Evolutionary conservation across 2,113 vertebrate genomes (phyloP), one percentile per base, ranked within the genome.

Genomic region (Xiphophorus maculatus): DNA sequence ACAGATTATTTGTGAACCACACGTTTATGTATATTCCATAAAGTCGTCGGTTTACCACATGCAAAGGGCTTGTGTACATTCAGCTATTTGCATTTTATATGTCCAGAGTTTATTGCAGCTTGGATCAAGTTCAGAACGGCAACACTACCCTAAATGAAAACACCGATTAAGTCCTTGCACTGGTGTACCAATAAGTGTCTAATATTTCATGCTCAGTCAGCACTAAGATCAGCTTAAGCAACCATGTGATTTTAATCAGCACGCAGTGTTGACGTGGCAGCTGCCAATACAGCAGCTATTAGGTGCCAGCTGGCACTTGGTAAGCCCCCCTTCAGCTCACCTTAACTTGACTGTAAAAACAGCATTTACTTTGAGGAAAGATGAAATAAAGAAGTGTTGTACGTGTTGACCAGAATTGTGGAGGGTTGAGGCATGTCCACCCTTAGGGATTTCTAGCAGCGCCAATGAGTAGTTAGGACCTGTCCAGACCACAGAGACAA

Each of bases 181-280:
- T 63, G 42, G 58, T 77, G 48, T 66, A 48, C 22, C 22, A 51
- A 69, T 32, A 40, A 13, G 17, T 66, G 67, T 69, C n/a, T 30
- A 32, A 30, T 68, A 22, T 66, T 68, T 74, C 73, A 37, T 83
- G 76, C 81, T 58, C 72, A 51, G 58, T 91, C 84, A 88, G 90
- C 86, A 67, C 54, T 66, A 25, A 35, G 76, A 84, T 90, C 71
- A 63, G 62, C 73, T 79, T 22, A 22, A 74, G 32, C 63, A 54
- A 25, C 63, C 42, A 25, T 62, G 64, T 81, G 83, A 88, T 71
- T 64, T 72, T 82, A 84, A 89, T 80, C 17, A 30, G 42, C n/a
- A 27, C 63, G 25, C 58, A 84, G 84, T 74, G 87, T 89, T 89
- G 91, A 91, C 86, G 89, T 92, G 91, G 91, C 86, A 9, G 65